Base-by-base conservation (phyloP, 2,113 vertebrate species). In the Pygoscelis adeliae region DNA sequence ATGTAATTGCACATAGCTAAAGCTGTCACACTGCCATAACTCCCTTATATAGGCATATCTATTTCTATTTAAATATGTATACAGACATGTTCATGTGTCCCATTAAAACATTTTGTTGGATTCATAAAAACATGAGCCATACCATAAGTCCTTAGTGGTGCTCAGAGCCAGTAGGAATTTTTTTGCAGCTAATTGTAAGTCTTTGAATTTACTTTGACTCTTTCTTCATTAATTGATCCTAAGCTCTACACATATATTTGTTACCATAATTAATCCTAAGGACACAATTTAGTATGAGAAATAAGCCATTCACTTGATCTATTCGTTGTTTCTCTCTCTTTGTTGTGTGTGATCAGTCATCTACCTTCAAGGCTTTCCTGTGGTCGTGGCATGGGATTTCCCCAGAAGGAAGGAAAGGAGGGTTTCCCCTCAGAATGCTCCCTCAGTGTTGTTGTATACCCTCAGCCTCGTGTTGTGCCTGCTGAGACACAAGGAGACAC, bases 391-490 rank as follows among this genome's bases (percentile, higher is more conserved):
- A 29, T 34, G 40, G 25, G 22, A 30, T 77, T 42, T 10, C 34
- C 30, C 42, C 34, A 63, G 47, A 36, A 67, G 38, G 59, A 56
- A 53, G 14, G 7, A 58, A 42, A 34, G 36, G 63, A 89, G 63
- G 42, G 22, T 72, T 89, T 86, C 22, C 47, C 26, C 15, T 58
- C 26, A 58, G 59, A 27, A 72, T n/a, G 27, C 30, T n/a, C 25
- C 46, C 32, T 46, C 26, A 17, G 34, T 20, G 10, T 12, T 71
- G 46, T 15, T 67, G 52, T 27, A 56, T 13, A 16, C 29, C 25
- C 42, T 91, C 65, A 77, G 70, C 53, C 32, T 72, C 0, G 0
- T 0, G 0, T 50, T 36, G 3, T 29, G 29, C 26, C 63, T 2
- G 1, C 22, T 1, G 1, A 42, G 19, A 38, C 38, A 38, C 36